Percentiles rank a stretch among this genome's conserved stretches.
Conservation (phyloP, 2,113 vertebrate species). For the Hydropotes inermis region DNA sequence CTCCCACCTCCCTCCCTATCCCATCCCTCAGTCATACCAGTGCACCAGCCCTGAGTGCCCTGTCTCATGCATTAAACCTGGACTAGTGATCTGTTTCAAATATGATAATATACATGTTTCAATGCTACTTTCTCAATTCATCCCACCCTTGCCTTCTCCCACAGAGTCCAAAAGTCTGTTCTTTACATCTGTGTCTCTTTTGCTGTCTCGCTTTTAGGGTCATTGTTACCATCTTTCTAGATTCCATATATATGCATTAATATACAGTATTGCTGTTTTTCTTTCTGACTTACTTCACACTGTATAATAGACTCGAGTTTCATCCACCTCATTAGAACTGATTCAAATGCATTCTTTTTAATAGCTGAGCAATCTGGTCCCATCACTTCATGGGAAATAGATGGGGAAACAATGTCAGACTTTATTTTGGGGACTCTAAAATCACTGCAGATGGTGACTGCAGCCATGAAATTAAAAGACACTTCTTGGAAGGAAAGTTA, state of each 20-base stretch:
- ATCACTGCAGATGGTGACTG: too few relatives aligned
- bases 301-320: neutral
- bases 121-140: neutral
- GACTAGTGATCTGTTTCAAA: neutral
- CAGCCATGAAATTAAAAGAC: too few relatives aligned
- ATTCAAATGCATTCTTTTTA: neutral
- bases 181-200: neutral
- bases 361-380: neutral
- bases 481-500: too few relatives aligned
- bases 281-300: neutral
- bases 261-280: neutral
- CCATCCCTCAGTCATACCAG: neutral
- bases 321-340: neutral
- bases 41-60: neutral
- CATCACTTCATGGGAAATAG: too few relatives aligned
- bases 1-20: neutral
- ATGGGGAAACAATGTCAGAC: too few relatives aligned
- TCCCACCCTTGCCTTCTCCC: neutral
- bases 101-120: neutral
- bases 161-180: neutral
- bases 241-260: neutral
- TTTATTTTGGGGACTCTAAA: too few relatives aligned
- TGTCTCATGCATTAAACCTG: neutral
- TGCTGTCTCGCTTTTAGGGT: neutral
- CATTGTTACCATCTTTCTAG: neutral